Percentiles rank a stretch among this genome's conserved stretches.
phyloP scores from a whole-genome alignment of 2,888 invertebrate genomes.

The Resseliella maxima region DNA sequence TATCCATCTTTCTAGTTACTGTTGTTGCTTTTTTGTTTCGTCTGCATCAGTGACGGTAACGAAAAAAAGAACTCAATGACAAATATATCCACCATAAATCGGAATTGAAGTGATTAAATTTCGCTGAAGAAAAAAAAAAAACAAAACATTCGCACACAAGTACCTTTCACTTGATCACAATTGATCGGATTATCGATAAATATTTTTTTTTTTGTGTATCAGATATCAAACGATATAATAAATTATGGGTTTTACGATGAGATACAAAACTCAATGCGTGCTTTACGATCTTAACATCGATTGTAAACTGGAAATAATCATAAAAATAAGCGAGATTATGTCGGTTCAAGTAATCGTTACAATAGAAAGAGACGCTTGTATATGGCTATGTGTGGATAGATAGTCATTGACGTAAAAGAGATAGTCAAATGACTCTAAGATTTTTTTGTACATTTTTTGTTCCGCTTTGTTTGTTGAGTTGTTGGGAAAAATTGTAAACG shows the following conservation, averaged over 20 bases:
- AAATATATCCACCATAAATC: neutral
- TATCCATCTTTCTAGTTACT: neutral
- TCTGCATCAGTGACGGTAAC: neutral
- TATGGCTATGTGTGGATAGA: neutral
- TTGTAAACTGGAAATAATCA: slow-evolving; percentile 10
- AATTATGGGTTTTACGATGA: neutral
- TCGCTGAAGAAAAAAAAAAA: neutral
- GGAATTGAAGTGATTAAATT: neutral
- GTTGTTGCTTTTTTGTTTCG: neutral
- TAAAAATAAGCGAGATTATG: neutral
- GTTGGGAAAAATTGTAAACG: neutral
- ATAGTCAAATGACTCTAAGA: neutral
- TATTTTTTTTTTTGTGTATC: neutral
- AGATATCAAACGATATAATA: neutral
- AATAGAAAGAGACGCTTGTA: neutral
- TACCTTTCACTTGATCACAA: slow-evolving; percentile 1
- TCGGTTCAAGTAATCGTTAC: neutral
- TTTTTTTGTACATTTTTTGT: too few species aligned
- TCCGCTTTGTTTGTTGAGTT: too few species aligned
- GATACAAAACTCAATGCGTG: slow-evolving; percentile 1
- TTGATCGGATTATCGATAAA: neutral
- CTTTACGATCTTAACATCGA: neutral
- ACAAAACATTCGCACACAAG: neutral
- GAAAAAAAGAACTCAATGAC: neutral
- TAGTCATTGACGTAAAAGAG: neutral